A percentile compares a stretch with the other conserved stretches of the same genome.
Conservation (phyloP, 2,888 invertebrate genomes). For the Epinotia ramella region DNA sequence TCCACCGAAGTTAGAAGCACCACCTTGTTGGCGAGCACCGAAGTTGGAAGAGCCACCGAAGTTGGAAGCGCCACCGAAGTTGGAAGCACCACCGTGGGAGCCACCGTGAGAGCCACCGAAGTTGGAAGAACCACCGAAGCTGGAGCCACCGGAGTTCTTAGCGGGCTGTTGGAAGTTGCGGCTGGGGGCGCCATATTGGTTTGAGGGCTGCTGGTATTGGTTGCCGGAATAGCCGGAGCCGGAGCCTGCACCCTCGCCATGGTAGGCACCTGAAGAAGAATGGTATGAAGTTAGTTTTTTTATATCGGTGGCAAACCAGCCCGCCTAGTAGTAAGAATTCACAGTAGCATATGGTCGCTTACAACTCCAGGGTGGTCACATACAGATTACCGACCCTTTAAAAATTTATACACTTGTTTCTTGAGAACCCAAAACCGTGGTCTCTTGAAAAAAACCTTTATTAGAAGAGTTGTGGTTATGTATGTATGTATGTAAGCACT, state of each 20-base stretch:
- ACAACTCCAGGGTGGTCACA: too few relatives aligned
- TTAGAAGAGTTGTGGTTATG: too few relatives aligned
- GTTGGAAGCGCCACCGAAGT: conserved; percentile 54
- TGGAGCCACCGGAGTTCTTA: conserved; percentile 49
- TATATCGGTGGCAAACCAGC: too few relatives aligned
- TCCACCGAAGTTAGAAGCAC: conserved; percentile 50
- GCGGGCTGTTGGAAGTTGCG: conserved; percentile 43
- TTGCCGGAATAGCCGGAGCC: conserved; percentile 48
- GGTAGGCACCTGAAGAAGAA: conserved; percentile 71
- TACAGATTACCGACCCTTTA: too few relatives aligned
- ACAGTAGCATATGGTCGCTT: too few relatives aligned
- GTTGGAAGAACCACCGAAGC: conserved; percentile 53
- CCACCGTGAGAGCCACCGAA: conserved; percentile 56
- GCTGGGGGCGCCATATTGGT: conserved; percentile 54
- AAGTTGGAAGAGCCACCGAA: conserved; percentile 59
- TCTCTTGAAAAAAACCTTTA: too few relatives aligned
- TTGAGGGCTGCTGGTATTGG: conserved; percentile 49
- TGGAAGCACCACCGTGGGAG: neutral
- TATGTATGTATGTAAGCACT: too few relatives aligned
- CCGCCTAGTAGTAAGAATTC: too few relatives aligned
- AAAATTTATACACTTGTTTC: too few relatives aligned
- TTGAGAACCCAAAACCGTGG: too few relatives aligned
- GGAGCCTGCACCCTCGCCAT: conserved; percentile 73
- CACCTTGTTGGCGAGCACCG: conserved; percentile 56
- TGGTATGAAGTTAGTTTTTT: neutral